A percentile compares a stretch with the other conserved stretches of the same genome.
Evolutionary conservation across 2,797 vertebrate species (phyloP).

Genomic region (Enteromius trimaculatus): DNA sequence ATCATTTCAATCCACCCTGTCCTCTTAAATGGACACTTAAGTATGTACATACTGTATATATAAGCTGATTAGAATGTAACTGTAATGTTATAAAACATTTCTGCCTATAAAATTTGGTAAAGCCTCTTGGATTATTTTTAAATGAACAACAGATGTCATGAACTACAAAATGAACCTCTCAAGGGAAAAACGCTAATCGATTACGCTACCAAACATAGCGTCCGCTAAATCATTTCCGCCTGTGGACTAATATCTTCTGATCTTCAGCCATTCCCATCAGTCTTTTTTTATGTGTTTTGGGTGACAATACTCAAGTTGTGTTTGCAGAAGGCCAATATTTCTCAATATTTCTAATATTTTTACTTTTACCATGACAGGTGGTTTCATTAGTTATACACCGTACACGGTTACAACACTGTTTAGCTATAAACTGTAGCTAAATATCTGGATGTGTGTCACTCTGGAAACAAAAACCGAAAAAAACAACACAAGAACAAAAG

Average conservation of each 20-base stretch:
- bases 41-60: too few relatives aligned
- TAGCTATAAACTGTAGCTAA: background rate
- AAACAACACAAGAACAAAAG: background rate
- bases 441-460: background rate
- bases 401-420: too few relatives aligned
- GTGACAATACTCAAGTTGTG: background rate
- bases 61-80: background rate
- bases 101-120: background rate
- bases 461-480: background rate
- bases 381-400: background rate
- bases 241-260: slow-evolving; percentile 10
- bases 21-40: background rate
- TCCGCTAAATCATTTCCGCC: slow-evolving; percentile 26
- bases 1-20: background rate
- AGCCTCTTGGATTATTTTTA: slow-evolving; percentile 1
- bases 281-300: background rate
- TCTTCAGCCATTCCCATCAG: slow-evolving; percentile 15
- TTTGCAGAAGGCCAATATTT: background rate
- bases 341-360: slow-evolving; percentile 1
- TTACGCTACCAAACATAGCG: slow-evolving; percentile 11
- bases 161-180: slow-evolving; percentile 19
- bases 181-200: slow-evolving; percentile 1
- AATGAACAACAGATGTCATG: slow-evolving; percentile 31
- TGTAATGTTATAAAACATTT: background rate
- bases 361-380: background rate